Evolutionary conservation across 2,113 vertebrate genomes (phyloP).

Genomic region (Notothenia rossii): DNA sequence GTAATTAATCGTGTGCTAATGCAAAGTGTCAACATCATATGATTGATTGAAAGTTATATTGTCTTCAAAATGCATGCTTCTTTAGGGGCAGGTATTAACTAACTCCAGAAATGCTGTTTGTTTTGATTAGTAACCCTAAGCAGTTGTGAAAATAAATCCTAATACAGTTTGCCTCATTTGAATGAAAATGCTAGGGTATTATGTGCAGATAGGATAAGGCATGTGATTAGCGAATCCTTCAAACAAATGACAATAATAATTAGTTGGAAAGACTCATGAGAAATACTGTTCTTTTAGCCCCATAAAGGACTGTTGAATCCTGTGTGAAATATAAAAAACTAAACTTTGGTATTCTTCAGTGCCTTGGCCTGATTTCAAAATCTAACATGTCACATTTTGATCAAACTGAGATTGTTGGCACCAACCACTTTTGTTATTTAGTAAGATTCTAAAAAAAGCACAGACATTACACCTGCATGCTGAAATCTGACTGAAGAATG

Average conservation of each 20-base stretch:
- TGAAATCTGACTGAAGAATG: conserved; percentile 24
- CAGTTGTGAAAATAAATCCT: neutral
- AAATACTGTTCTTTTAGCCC: neutral
- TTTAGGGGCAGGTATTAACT: neutral
- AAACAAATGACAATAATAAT: conserved; percentile 8
- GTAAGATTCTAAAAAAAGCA: conserved; percentile 10
- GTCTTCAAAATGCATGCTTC: neutral
- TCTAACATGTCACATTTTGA: conserved; percentile 2
- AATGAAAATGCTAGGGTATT: conserved; percentile 16
- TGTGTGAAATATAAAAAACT: conserved; percentile 13
- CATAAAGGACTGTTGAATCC: neutral
- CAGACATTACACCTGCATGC: conserved; percentile 18
- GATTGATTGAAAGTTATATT: neutral
- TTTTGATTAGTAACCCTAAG: conserved; percentile 9
- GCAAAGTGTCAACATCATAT: neutral
- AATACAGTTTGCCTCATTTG: conserved; percentile 16
- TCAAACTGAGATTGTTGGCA: conserved; percentile 23
- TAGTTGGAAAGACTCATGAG: conserved; percentile 14
- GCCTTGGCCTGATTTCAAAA: conserved; percentile 7
- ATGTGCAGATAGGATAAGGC: neutral
- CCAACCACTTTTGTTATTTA: neutral
- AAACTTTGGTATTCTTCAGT: neutral
- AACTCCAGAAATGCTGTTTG: neutral
- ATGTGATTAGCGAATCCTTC: neutral
- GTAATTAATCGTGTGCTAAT: neutral